These are phyloP conservation scores for Blomia tropicalis DNA, from an alignment of 2,888 invertebrate genomes.

Conservation along the genomic window DNA sequence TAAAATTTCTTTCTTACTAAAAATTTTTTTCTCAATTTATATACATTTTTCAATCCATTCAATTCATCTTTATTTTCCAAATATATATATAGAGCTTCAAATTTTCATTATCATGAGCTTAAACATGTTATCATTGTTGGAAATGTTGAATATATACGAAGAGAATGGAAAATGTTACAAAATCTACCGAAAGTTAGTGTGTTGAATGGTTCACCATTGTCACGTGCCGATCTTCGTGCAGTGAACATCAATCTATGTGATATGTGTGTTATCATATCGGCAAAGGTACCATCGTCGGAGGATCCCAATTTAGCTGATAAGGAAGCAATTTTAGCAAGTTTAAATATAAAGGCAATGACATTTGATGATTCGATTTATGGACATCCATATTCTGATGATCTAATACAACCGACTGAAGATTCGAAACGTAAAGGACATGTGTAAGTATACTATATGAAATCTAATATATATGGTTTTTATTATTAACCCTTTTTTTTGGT, in stretches of 20 bases:
- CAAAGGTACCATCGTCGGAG: conserved; percentile 96
- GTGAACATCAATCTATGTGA: conserved; percentile 99
- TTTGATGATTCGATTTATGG: conserved; percentile 86
- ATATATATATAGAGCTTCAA: conserved; percentile 57
- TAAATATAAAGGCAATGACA: conserved; percentile 98
- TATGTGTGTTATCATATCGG: conserved; percentile 99
- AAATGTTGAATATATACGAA: conserved; percentile 88
- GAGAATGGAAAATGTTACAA: conserved; percentile 99
- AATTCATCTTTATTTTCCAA: too few relatives aligned
- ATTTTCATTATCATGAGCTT: conserved; percentile 98
- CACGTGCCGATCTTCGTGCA: conserved; percentile 93
- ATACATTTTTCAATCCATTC: background rate
- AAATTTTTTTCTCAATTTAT: background rate
- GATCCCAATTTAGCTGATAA: conserved; percentile 99
- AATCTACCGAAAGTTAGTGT: conserved; percentile 60
- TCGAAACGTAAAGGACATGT: background rate
- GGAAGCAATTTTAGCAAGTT: conserved; percentile 95
- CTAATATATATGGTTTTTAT: background rate
- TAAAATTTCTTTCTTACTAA: background rate
- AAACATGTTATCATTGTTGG: conserved; percentile 99
- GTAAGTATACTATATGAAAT: background rate
- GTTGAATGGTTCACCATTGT: conserved; percentile 81
- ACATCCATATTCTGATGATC: background rate
- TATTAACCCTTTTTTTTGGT: background rate
- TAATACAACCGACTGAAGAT: background rate